A percentile compares a stretch with the other conserved stretches of the same genome.
These are phyloP conservation scores for Dryococelus australis DNA, from an alignment of 2,888 invertebrate species.

Conservation along the genomic window DNA sequence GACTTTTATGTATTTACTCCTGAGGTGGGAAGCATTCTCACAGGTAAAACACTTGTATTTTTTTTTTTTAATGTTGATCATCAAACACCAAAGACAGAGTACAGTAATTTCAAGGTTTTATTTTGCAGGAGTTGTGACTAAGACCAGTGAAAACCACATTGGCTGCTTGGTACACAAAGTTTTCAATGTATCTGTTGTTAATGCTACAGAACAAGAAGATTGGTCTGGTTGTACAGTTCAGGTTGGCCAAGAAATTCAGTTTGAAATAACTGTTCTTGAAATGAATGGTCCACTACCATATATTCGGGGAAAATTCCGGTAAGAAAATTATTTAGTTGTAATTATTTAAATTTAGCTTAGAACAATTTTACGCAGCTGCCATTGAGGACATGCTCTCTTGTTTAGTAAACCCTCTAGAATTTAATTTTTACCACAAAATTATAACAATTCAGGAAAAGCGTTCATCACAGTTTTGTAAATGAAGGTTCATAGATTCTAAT, in stretches of 20 bases:
- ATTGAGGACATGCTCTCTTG: too few relatives aligned
- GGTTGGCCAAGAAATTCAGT: slow-evolving; percentile 68
- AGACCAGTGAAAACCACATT: slow-evolving; percentile 70
- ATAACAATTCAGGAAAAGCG: too few relatives aligned
- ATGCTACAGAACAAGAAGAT: slow-evolving; percentile 33
- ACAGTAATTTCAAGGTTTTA: slow-evolving; percentile 24
- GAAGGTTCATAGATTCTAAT: too few relatives aligned
- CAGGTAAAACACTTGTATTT: slow-evolving; percentile 56
- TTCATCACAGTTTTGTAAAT: too few relatives aligned
- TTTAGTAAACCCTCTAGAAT: too few relatives aligned
- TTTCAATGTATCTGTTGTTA: slow-evolving; percentile 71
- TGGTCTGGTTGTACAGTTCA: slow-evolving; percentile 67
- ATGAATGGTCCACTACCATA: slow-evolving; percentile 68
- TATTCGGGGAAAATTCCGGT: slow-evolving; percentile 66
- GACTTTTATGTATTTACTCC: slow-evolving; percentile 76
- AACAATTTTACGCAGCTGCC: too few relatives aligned
- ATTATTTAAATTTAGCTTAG: too few relatives aligned
- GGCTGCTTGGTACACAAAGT: slow-evolving; percentile 73
- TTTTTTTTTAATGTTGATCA: not conserved
- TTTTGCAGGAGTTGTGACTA: slow-evolving; percentile 67
- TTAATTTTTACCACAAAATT: too few relatives aligned
- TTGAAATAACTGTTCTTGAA: slow-evolving; percentile 67
- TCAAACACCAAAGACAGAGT: not conserved
- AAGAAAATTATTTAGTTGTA: not conserved
- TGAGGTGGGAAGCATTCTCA: slow-evolving; percentile 65